Evolutionary conservation across 2,113 vertebrate species (phyloP), one percentile per base, ranked within the genome.

Genomic region (Campylorhamphus procurvoides): DNA sequence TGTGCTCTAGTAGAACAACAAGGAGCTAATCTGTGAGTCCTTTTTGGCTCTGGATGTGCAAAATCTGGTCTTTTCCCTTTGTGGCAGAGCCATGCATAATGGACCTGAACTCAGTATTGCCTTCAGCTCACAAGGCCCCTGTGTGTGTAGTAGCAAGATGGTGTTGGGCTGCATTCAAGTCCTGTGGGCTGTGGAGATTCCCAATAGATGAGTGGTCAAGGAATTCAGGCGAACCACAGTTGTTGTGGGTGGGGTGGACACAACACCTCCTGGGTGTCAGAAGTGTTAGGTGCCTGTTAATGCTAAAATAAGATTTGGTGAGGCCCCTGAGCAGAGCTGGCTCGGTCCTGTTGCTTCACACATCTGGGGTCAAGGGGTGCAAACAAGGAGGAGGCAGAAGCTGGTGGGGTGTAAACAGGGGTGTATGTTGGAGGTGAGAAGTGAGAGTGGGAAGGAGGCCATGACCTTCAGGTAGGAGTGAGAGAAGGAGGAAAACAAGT

Each of bases 151-250:
- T 82, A 90, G 40, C 33, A 60, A 39, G 78, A 14, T 9, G 35
- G 9, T 31, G 23, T 10, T 62, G 40, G 59, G 53, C 28, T 49
- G 55, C 14, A 31, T 18, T 37, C 40, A 58, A 66, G 46, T n/a
- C 33, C 7, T 0, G 1, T 28, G 16, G 46, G 18, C 28, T 52
- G 78, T 0, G 0, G 14, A 0, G 3, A n/a, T 49, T 84, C 31
- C 37, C 3, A 0, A 40, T 23, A 53, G 40, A 42, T 39, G 7
- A 10, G 6, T 40, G 58, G 31, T 59, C 35, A 46, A n/a, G 67
- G 52, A 58, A 37, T 18, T 53, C 53, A 39, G 49, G 13, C 0
- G 4, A 88, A 37, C 37, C 53, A 42, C 40, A 39, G 25, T 7
- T 58, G 10, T 14, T 74, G 31, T 80, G 40, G 11, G n/a, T 62